These are phyloP conservation scores for Portevinia maculata DNA, from an alignment of 2,888 invertebrate genomes.

Conservation along the genomic window DNA sequence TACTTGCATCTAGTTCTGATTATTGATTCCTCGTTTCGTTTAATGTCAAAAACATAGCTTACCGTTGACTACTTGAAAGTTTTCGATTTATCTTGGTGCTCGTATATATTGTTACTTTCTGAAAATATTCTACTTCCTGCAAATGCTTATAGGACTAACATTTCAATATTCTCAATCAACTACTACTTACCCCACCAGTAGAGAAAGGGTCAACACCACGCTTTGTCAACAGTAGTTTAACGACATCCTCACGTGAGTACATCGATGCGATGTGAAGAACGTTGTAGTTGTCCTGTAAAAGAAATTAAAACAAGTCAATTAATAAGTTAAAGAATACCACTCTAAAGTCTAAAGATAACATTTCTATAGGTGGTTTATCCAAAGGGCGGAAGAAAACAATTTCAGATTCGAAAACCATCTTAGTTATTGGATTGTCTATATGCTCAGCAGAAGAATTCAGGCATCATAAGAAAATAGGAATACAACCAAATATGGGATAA, in stretches of 20 bases:
- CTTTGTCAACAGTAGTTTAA: slow-evolving; percentile 93
- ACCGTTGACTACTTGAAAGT: neutral
- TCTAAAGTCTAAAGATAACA: too few species aligned
- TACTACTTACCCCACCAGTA: slow-evolving; percentile 93
- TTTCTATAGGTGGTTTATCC: too few species aligned
- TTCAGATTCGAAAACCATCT: too few species aligned
- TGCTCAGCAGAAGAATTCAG: too few species aligned
- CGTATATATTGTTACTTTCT: slow-evolving; percentile 4
- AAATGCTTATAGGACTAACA: slow-evolving; percentile 3
- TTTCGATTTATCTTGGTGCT: slow-evolving; percentile 9
- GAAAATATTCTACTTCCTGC: slow-evolving; percentile 15
- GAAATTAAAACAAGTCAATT: slow-evolving; percentile 60
- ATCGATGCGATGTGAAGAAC: slow-evolving; percentile 97
- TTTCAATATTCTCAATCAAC: neutral
- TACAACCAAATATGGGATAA: too few species aligned
- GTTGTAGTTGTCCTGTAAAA: slow-evolving; percentile 96
- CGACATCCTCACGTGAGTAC: slow-evolving; percentile 97
- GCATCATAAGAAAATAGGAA: too few species aligned
- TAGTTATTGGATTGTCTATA: too few species aligned
- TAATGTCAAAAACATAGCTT: neutral
- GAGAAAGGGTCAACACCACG: slow-evolving; percentile 96
- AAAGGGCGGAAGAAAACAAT: too few species aligned
- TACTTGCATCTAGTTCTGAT: slow-evolving; percentile 1
- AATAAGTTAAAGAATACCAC: too few species aligned
- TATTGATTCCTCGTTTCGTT: slow-evolving; percentile 29